These are phyloP conservation scores for Larimichthys crocea DNA, from an alignment of 2,113 vertebrate species.

Conservation along the genomic window DNA sequence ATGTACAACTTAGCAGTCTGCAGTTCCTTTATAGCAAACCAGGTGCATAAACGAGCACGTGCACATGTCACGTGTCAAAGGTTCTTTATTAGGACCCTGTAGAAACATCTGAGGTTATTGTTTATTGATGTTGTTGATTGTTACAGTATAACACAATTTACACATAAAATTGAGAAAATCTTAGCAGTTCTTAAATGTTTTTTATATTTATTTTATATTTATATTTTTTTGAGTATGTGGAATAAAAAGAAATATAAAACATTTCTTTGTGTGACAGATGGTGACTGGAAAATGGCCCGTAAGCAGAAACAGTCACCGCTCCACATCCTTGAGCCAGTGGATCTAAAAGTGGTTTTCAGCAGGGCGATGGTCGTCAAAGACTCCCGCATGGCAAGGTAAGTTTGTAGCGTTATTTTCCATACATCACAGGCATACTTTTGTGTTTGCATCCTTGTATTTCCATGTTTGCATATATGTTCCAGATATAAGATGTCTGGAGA, in stretches of 20 bases:
- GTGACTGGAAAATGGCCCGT: constrained; percentile 93
- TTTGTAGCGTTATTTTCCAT: neutral
- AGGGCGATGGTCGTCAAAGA: constrained; percentile 96
- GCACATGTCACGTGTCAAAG: neutral
- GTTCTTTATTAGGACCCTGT: neutral
- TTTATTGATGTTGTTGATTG: too few species aligned
- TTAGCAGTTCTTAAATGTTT: neutral
- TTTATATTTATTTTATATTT: neutral
- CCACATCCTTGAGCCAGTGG: constrained; percentile 94
- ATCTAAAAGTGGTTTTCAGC: constrained; percentile 91
- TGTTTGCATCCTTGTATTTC: neutral
- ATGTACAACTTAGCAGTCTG: constrained; percentile 93
- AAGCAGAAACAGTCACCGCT: constrained; percentile 87
- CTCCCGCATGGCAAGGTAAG: constrained; percentile 95
- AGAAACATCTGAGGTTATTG: neutral
- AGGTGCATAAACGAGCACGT: constrained; percentile 71
- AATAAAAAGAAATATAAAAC: constrained; percentile 14
- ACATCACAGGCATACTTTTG: neutral
- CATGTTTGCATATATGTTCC: constrained; percentile 61
- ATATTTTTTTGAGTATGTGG: neutral
- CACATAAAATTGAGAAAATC: neutral
- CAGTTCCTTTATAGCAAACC: constrained; percentile 94
- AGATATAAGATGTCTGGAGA: constrained; percentile 94
- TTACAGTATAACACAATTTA: constrained; percentile 1
- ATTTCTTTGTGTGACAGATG: constrained; percentile 82